Base-by-base conservation (phyloP, 2,113 vertebrate genomes). In the Noctilio leporinus region DNA sequence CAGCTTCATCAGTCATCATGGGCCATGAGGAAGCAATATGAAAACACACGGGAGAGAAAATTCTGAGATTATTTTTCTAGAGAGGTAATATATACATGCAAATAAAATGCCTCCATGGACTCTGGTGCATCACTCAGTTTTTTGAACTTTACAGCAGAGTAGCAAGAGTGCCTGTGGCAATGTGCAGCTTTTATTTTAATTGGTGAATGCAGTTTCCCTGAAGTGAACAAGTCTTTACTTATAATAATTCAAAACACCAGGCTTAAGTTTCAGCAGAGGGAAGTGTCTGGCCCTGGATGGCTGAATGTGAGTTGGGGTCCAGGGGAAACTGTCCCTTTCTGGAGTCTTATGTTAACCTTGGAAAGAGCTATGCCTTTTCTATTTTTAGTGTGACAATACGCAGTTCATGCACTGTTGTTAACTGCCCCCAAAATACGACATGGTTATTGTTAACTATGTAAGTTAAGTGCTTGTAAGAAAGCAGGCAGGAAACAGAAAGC, bases 1-100 rank as follows among this genome's bases (percentile, higher is more conserved):
- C 99, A 87, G 99, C 99, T 97, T 99, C 99, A 95, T 99, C 99
- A 99, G 99, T 99, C 98, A 99, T 99, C 99, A 99, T 99, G 99
- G 99, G 99, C 98, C 99, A 99, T 1, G 99, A 99, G 98, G 99
- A 99, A 98, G 99, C 99, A 92, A 99, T 99, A 98, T 98, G 99
- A 98, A 99, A 99, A 99, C 99, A 99, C 98, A 99, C 99, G 97
- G 99, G 99, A 99, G 99, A 99, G 96, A 99, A 99, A 99, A 99
- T 99, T 98, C 99, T 99, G 97, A 99, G 99, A 97, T 99, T 99
- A 99, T 99, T 99, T 99, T 99, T 99, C 99, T 99, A 99, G 98
- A 98, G 97, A 98, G 99, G 98, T 99, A 98, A 98, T 99, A 98
- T 98, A 96, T 98, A 97, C 64, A 94, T 98, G 98, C 97, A 98